These are phyloP conservation scores for Plecturocebus donacophilus DNA, from an alignment of 2,113 vertebrate genomes.

Conservation along the genomic window DNA sequence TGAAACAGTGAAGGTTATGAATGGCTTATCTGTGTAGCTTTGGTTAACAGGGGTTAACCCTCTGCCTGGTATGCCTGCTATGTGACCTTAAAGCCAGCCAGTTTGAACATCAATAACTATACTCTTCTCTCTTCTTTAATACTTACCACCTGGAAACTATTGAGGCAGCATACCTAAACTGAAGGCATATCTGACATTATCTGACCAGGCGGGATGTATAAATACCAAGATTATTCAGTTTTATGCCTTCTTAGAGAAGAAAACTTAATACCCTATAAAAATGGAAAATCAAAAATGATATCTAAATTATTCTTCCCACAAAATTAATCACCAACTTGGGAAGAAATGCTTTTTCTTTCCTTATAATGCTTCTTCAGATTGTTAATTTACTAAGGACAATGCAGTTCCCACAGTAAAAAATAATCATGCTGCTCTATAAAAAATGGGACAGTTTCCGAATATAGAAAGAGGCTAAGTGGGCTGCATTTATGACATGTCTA, in stretches of 20 bases:
- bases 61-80: constrained; percentile 64
- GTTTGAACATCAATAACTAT: not conserved
- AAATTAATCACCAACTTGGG: constrained; percentile 66
- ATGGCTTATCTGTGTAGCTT: constrained; percentile 60
- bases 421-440: constrained; percentile 67
- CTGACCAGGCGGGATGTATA: constrained; percentile 41
- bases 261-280: constrained; percentile 53
- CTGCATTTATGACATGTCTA: constrained; percentile 64
- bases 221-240: constrained; percentile 40
- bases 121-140: constrained; percentile 5
- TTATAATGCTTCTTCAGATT: constrained; percentile 66
- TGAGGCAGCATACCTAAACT: constrained; percentile 32
- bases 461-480: constrained; percentile 57
- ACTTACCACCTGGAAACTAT: constrained; percentile 39
- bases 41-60: constrained; percentile 69
- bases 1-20: constrained; percentile 52
- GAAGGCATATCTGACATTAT: constrained; percentile 31
- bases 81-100: constrained; percentile 55
- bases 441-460: constrained; percentile 62
- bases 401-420: constrained; percentile 81
- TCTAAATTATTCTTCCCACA: constrained; percentile 67
- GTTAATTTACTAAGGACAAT: constrained; percentile 80
- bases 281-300: constrained; percentile 56
- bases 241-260: constrained; percentile 55
- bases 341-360: constrained; percentile 69